Conservation (phyloP, 2,888 invertebrate species). For the Pseudanteris insignis region DNA sequence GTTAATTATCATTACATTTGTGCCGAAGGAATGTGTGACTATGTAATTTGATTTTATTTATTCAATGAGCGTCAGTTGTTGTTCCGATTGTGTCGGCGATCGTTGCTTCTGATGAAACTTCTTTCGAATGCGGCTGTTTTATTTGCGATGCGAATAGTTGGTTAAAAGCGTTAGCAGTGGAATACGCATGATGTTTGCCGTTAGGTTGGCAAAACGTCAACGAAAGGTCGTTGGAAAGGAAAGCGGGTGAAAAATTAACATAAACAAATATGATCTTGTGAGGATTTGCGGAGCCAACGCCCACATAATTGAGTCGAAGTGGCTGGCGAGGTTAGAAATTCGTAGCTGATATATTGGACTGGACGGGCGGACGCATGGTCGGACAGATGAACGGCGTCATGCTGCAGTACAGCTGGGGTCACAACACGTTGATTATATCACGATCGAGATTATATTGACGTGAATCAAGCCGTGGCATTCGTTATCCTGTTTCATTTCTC, state of each 20-base stretch:
- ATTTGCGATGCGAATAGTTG: too few species aligned
- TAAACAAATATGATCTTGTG: conserved; percentile 25
- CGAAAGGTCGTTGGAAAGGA: too few species aligned
- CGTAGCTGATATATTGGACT: conserved; percentile 25
- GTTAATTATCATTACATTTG: too few species aligned
- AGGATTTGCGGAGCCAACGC: conserved; percentile 30
- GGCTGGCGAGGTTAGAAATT: conserved; percentile 39
- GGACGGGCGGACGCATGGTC: conserved; percentile 21
- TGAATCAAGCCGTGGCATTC: conserved; percentile 38
- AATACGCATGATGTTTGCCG: too few species aligned
- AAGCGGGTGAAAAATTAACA: conserved; percentile 11
- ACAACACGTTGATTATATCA: conserved; percentile 41
- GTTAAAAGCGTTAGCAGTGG: too few species aligned
- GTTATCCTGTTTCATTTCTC: conserved; percentile 24
- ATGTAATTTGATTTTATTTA: too few species aligned
- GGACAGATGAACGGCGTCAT: conserved; percentile 41
- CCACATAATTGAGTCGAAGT: conserved; percentile 36
- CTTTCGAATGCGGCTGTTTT: too few species aligned
- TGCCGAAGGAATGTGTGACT: too few species aligned
- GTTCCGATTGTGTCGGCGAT: too few species aligned
- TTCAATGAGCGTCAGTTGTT: too few species aligned
- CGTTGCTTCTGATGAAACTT: too few species aligned
- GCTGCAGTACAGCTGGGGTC: conserved; percentile 40
- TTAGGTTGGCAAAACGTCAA: too few species aligned
- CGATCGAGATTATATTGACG: conserved; percentile 42